A percentile compares a stretch with the other conserved stretches of the same genome.
These are phyloP conservation scores for Taurulus bubalis DNA, from an alignment of 2,113 vertebrate species.

Conservation along the genomic window DNA sequence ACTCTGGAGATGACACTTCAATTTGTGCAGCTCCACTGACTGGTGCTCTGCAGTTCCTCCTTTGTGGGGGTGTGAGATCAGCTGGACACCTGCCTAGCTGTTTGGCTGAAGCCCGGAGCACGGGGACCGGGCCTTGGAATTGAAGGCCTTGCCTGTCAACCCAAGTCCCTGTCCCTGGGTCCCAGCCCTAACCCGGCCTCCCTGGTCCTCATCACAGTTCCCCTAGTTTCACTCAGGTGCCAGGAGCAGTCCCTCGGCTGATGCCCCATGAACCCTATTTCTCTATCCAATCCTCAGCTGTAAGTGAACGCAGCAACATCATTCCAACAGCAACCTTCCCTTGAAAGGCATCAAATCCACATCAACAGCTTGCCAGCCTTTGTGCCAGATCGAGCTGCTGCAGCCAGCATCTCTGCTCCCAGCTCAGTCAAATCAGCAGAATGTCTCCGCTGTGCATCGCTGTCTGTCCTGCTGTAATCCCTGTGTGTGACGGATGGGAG, in stretches of 20 bases:
- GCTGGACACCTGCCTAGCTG: constrained; percentile 79
- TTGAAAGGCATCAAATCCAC: constrained; percentile 54
- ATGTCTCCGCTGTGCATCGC: constrained; percentile 49
- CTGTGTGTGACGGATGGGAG: constrained; percentile 63
- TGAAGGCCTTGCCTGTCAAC: constrained; percentile 62
- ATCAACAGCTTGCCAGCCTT: constrained; percentile 59
- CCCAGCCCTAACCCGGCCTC: constrained; percentile 55
- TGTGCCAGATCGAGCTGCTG: constrained; percentile 42
- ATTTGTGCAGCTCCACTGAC: constrained; percentile 78
- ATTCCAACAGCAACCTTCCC: constrained; percentile 26
- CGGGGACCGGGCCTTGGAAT: constrained; percentile 63
- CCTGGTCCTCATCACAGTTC: constrained; percentile 61
- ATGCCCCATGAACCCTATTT: constrained; percentile 50
- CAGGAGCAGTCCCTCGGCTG: constrained; percentile 50
- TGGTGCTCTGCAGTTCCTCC: constrained; percentile 70
- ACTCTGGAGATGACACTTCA: constrained; percentile 81
- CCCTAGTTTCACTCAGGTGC: constrained; percentile 46
- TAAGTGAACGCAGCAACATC: constrained; percentile 38
- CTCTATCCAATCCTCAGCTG: constrained; percentile 48
- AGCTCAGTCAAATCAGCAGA: constrained; percentile 68
- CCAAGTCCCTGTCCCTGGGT: constrained; percentile 64
- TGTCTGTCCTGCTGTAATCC: constrained; percentile 68
- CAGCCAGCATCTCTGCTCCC: constrained; percentile 44
- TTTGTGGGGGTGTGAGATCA: constrained; percentile 74
- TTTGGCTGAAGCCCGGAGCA: constrained; percentile 65